Conservation (phyloP, 2,888 invertebrate genomes). For the Atrina japonica region DNA sequence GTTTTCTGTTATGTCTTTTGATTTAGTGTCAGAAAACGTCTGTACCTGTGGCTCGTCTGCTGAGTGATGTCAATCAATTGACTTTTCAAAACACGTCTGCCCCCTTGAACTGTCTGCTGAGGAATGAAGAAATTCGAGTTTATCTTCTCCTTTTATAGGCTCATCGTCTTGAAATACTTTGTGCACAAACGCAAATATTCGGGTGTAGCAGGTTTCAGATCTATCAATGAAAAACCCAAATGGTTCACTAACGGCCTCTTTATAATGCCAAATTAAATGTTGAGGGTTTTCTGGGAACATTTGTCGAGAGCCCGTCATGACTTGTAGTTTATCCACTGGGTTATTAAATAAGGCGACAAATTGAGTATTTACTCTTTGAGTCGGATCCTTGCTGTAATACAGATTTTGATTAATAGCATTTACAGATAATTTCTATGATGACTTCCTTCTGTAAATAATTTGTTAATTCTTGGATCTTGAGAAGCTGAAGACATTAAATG, state of each 20-base stretch:
- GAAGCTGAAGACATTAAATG: slow-evolving; percentile 42
- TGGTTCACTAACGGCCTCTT: background rate
- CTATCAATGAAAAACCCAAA: slow-evolving; percentile 13
- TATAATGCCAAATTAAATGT: slow-evolving; percentile 9
- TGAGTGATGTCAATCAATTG: too few species aligned
- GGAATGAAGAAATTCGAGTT: slow-evolving; percentile 36
- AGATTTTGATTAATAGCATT: slow-evolving; percentile 49
- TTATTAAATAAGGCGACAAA: slow-evolving; percentile 53
- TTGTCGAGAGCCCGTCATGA: slow-evolving; percentile 40
- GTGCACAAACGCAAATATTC: slow-evolving; percentile 35
- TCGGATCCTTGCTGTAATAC: slow-evolving; percentile 50
- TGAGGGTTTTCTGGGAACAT: slow-evolving; percentile 24
- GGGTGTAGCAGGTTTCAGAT: slow-evolving; percentile 32
- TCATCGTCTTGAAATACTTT: too few species aligned
- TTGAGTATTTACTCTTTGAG: slow-evolving; percentile 49
- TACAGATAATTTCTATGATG: slow-evolving; percentile 48
- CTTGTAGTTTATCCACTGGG: slow-evolving; percentile 45
- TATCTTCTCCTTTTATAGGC: slow-evolving; percentile 29
- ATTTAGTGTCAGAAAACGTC: too few species aligned
- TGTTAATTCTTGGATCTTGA: slow-evolving; percentile 42
- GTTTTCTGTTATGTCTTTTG: too few species aligned
- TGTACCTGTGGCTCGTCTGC: too few species aligned
- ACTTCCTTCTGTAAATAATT: slow-evolving; percentile 50
- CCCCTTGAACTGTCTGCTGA: too few species aligned
- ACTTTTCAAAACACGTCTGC: too few species aligned